Percentiles rank a stretch among this genome's conserved stretches.
phyloP scores from a whole-genome alignment of 1,140 invertebrate genomes.

The Thaumatotibia leucotreta region DNA sequence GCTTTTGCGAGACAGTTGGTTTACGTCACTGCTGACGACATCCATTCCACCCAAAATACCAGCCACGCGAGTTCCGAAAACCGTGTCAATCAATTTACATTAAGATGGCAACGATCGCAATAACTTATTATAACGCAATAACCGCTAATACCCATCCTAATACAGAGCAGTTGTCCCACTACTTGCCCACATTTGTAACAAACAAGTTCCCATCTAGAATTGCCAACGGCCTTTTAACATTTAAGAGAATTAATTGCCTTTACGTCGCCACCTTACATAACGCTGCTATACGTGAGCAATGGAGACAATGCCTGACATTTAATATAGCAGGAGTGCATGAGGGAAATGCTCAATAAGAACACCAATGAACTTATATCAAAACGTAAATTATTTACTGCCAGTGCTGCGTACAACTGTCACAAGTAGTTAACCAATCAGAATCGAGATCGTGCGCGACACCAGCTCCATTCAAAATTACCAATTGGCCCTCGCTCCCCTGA shows the following conservation, averaged over 20 bases:
- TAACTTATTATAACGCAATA: conserved; percentile 29
- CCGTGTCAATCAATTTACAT: conserved; percentile 66
- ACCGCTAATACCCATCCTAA: conserved; percentile 11
- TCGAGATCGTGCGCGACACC: conserved; percentile 8
- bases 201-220: background rate
- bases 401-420: background rate
- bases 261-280: conserved; percentile 1
- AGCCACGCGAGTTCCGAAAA: conserved; percentile 57
- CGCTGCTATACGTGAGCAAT: background rate
- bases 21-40: conserved; percentile 57
- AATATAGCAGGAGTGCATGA: background rate
- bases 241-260: conserved; percentile 13
- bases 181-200: background rate
- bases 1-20: conserved; percentile 54
- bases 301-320: conserved; percentile 7
- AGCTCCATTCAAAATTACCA: conserved; percentile 52
- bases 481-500: conserved; percentile 45
- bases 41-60: conserved; percentile 62
- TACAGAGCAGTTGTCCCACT: background rate
- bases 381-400: background rate
- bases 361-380: background rate
- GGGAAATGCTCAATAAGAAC: background rate
- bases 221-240: conserved; percentile 3
- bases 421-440: background rate
- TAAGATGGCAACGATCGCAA: conserved; percentile 21